phyloP scores from a whole-genome alignment of 2,888 invertebrate species.

The Folsomia manolachei region DNA sequence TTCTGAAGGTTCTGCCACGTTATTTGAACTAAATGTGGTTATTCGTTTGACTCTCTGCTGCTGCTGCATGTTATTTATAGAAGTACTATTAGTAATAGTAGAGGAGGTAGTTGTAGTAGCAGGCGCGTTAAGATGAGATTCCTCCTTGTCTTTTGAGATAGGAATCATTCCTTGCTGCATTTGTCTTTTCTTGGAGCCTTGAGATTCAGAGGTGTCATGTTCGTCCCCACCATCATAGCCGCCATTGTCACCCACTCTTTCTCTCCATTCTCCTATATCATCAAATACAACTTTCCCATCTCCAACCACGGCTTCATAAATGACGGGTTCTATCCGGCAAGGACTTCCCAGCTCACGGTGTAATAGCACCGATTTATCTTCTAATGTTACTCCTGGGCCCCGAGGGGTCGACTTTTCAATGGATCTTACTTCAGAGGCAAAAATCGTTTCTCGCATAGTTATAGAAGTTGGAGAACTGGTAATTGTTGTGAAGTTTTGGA shows the following conservation, averaged over 20 bases:
- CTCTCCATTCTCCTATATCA: constrained; percentile 65
- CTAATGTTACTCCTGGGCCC: not conserved
- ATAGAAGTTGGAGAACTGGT: constrained; percentile 25
- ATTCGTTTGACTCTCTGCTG: not conserved
- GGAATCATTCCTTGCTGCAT: not conserved
- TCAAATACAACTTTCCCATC: constrained; percentile 78
- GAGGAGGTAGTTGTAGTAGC: too few species aligned
- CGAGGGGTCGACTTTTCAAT: constrained; percentile 45
- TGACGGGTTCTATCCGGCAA: constrained; percentile 52
- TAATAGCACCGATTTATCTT: not conserved
- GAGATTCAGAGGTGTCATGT: constrained; percentile 12
- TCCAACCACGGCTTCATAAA: constrained; percentile 62
- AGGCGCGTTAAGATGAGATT: not conserved
- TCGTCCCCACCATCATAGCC: constrained; percentile 23
- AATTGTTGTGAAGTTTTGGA: constrained; percentile 25
- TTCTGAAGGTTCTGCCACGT: constrained; percentile 24
- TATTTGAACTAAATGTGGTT: not conserved
- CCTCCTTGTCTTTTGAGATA: not conserved
- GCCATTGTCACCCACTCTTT: constrained; percentile 22
- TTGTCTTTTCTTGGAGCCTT: constrained; percentile 9
- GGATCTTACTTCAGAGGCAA: constrained; percentile 50
- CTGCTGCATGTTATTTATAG: not conserved
- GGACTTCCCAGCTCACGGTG: constrained; percentile 47
- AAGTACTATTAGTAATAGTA: not conserved
- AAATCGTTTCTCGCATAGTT: constrained; percentile 50